These are phyloP conservation scores for Drosophila arawakana DNA, from an alignment of 1,140 invertebrate species.

Conservation along the genomic window DNA sequence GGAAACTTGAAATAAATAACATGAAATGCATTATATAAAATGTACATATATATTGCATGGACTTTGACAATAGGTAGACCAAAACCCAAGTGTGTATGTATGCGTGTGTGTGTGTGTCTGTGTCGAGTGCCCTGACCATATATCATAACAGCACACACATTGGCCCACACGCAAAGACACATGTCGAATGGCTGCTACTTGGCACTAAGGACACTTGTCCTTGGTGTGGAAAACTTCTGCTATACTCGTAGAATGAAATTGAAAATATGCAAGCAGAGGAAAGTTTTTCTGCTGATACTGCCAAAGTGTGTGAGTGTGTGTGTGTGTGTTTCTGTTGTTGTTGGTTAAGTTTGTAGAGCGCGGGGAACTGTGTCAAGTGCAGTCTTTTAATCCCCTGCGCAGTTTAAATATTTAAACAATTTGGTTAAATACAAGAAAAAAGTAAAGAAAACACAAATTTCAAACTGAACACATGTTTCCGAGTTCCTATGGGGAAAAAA, in stretches of 20 bases:
- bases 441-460: neutral
- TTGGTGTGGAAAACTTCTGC: slow-evolving; percentile 71
- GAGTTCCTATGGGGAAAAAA: no score
- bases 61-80: slow-evolving; percentile 55
- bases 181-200: slow-evolving; percentile 35
- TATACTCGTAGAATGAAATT: slow-evolving; percentile 57
- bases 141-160: slow-evolving; percentile 40
- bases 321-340: slow-evolving; percentile 47
- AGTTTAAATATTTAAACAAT: slow-evolving; percentile 57
- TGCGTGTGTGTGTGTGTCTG: neutral
- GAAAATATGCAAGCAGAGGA: slow-evolving; percentile 74
- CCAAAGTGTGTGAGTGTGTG: slow-evolving; percentile 20
- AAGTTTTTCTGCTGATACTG: slow-evolving; percentile 67
- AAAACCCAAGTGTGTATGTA: slow-evolving; percentile 31
- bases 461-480: no score
- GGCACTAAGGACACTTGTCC: slow-evolving; percentile 49
- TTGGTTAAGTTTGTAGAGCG: slow-evolving; percentile 48
- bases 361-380: slow-evolving; percentile 68
- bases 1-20: slow-evolving; percentile 46
- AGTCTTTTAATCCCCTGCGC: slow-evolving; percentile 8
- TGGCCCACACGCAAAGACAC: slow-evolving; percentile 37
- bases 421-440: slow-evolving; percentile 22
- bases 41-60: slow-evolving; percentile 33
- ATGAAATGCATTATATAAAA: slow-evolving; percentile 48
- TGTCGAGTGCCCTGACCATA: slow-evolving; percentile 49